phyloP scores from a whole-genome alignment of 2,888 invertebrate genomes.

The Ophion ellenae region DNA sequence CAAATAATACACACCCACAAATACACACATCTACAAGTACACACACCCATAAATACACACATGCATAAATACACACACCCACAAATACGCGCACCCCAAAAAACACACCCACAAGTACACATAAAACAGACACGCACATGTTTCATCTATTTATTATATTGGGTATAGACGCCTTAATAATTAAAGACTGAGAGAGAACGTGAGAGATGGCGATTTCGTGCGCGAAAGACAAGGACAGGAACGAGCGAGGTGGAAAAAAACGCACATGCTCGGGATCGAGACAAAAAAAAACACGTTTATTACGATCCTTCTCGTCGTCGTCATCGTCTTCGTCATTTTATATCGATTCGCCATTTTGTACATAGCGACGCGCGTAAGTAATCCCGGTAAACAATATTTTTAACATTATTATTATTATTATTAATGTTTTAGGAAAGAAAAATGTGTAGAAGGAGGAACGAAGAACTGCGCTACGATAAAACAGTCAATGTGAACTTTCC shows the following conservation, averaged over 20 bases:
- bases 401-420: slow-evolving; percentile 6
- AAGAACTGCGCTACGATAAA: background rate
- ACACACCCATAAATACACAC: background rate
- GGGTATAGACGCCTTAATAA: slow-evolving; percentile 50
- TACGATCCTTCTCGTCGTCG: slow-evolving; percentile 51
- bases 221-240: slow-evolving; percentile 30
- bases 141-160: slow-evolving; percentile 61
- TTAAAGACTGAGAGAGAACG: slow-evolving; percentile 55
- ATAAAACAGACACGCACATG: background rate
- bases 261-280: slow-evolving; percentile 3
- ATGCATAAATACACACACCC: background rate
- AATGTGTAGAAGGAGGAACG: no score
- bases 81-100: background rate
- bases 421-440: background rate
- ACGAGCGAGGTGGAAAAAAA: slow-evolving; percentile 6
- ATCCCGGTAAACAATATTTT: slow-evolving; percentile 44
- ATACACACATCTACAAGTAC: background rate
- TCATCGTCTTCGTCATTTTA: slow-evolving; percentile 48
- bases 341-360: slow-evolving; percentile 49
- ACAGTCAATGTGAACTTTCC: slow-evolving; percentile 13
- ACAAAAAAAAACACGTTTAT: slow-evolving; percentile 70
- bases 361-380: slow-evolving; percentile 47
- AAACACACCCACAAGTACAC: background rate
- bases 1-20: background rate
- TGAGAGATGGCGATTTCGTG: slow-evolving; percentile 51